Conservation (phyloP, 1,140 invertebrate species). For the Anthonomus grandis region DNA sequence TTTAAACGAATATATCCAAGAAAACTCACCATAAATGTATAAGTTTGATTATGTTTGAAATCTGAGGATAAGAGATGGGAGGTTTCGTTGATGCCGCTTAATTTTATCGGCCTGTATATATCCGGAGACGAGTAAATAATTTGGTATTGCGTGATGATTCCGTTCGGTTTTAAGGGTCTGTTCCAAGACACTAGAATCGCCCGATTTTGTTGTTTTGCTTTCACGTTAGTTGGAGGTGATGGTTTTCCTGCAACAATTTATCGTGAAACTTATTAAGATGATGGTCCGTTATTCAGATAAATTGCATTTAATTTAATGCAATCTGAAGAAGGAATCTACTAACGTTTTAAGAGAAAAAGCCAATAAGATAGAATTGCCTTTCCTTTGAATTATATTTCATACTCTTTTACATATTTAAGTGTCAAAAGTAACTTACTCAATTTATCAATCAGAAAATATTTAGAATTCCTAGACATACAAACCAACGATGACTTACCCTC, state of each 20-base stretch:
- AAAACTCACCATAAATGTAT: constrained; percentile 71
- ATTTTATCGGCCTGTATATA: constrained; percentile 36
- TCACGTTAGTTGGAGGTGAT: constrained; percentile 61
- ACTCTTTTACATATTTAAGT: too few relatives aligned
- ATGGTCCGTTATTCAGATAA: too few relatives aligned
- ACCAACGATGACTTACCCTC: constrained; percentile 51
- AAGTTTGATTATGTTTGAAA: constrained; percentile 61
- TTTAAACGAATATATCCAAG: not conserved
- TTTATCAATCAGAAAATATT: not conserved
- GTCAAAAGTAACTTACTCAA: too few relatives aligned
- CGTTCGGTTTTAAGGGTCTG: constrained; percentile 60
- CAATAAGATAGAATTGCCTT: not conserved
- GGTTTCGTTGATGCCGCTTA: constrained; percentile 49
- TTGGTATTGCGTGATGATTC: constrained; percentile 61
- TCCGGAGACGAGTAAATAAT: constrained; percentile 51
- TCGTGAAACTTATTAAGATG: too few relatives aligned
- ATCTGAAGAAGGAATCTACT: too few relatives aligned
- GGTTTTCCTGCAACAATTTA: too few relatives aligned
- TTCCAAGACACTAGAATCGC: constrained; percentile 67
- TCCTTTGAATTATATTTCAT: too few relatives aligned
- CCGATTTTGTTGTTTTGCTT: constrained; percentile 60
- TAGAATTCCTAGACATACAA: not conserved
- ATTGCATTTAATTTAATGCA: too few relatives aligned
- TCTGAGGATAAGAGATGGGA: constrained; percentile 53
- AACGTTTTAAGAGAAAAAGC: too few relatives aligned